Percentiles rank a stretch among this genome's conserved stretches.
These are phyloP conservation scores for Clarias fuscus DNA, from an alignment of 2,797 vertebrate species.

Conservation along the genomic window DNA sequence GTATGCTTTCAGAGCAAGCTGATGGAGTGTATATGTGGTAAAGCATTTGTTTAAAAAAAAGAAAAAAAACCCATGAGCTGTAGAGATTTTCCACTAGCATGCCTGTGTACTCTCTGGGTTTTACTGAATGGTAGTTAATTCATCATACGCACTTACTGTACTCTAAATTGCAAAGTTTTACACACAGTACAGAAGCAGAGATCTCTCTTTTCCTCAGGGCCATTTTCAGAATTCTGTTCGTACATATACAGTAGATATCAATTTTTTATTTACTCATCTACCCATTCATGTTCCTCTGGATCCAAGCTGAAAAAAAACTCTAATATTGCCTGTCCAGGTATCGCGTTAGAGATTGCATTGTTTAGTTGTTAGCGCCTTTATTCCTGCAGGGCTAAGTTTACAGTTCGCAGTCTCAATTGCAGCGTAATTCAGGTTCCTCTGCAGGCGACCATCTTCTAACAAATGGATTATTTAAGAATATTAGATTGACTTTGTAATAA, in stretches of 20 bases:
- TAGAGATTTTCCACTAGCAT: constrained; percentile 32
- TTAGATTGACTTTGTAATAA: neutral
- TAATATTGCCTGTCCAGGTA: neutral
- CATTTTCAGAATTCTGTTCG: neutral
- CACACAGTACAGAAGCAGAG: neutral
- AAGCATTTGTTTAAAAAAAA: constrained; percentile 44
- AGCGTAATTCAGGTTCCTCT: neutral
- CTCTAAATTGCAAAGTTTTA: neutral
- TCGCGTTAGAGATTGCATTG: neutral
- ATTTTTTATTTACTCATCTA: neutral
- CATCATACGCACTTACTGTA: neutral
- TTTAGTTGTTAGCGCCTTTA: neutral
- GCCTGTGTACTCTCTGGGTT: constrained; percentile 28
- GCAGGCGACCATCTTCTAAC: neutral
- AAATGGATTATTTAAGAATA: neutral
- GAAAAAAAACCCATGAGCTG: constrained; percentile 31
- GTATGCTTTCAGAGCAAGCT: constrained; percentile 40
- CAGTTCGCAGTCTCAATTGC: neutral
- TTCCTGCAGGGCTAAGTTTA: constrained; percentile 5
- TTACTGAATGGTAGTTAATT: neutral
- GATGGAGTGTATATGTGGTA: constrained; percentile 26
- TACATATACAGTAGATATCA: neutral
- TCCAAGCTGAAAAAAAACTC: neutral
- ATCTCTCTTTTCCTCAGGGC: neutral
- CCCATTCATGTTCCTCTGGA: too few relatives aligned